Base-by-base conservation (phyloP, 2,113 vertebrate species). In the Caranx melampygus region DNA sequence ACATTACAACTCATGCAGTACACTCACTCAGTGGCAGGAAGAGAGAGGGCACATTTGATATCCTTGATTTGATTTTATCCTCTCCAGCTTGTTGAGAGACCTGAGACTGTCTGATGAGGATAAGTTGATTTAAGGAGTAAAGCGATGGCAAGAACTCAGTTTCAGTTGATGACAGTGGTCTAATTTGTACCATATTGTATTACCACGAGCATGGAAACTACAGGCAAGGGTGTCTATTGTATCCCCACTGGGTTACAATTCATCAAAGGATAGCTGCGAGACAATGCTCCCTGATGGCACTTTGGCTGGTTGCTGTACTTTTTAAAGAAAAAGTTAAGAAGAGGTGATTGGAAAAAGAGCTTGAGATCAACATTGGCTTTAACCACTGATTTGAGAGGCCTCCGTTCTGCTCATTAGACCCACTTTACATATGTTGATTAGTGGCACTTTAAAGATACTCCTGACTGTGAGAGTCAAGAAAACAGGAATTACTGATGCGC, bases 101-200 rank as follows among this genome's bases (percentile, higher is more conserved):
- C 26, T 81, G 73, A 82, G 78, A 85, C 72, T 69, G 67, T 64
- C 84, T 86, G 79, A 82, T 78, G 79, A 83, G 72, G 57, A 81
- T 10, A 60, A 47, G 37, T 68, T 35, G 37, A 85, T 84, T 79
- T 75, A 40, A 77, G 65, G 45, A 13, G 34, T 51, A 31, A 80
- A 74, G 37, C 10, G 34, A 78, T 31, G 34, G 52, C 1, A 63
- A 49, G 64, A 84, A 73, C 60, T 64, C 31, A 33, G 72, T 72
- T 86, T 78, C 75, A 70, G 54, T 18, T 59, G 73, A 67, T 68
- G 71, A 55, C 14, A 3, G 63, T 54, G 66, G 79, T 84, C 77
- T 84, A 68, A 86, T 90, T 84, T 84, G 84, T 58, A 4, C 44
- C 63, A 47, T 91, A 89, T 91, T 84, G 55, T 33, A 42, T 92